phyloP scores from a whole-genome alignment of 2,113 vertebrate species.

The Datnioides undecimradiatus region DNA sequence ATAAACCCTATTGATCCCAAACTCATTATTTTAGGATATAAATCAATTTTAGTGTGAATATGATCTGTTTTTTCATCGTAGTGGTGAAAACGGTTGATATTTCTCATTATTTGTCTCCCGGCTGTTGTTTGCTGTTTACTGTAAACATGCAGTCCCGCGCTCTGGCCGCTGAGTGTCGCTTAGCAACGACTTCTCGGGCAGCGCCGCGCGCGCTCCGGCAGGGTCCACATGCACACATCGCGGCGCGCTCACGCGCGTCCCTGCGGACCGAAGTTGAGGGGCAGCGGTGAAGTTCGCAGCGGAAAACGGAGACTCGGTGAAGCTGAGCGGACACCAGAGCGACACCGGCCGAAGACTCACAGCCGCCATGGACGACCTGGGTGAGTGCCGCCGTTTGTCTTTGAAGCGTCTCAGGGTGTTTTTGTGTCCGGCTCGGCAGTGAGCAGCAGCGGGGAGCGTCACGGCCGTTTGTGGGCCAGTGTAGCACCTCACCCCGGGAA shows the following conservation, averaged over 20 bases:
- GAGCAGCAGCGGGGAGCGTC: constrained; percentile 53
- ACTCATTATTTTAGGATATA: no score
- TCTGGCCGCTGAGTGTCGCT: constrained; percentile 65
- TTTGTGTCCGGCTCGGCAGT: no score
- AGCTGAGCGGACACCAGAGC: background rate
- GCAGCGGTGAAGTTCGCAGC: constrained; percentile 63
- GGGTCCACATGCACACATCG: constrained; percentile 59
- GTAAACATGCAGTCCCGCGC: background rate
- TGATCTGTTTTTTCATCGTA: no score
- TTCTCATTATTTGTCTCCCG: no score
- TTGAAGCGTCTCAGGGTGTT: no score
- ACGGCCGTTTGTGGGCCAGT: constrained; percentile 24
- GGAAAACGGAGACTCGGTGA: constrained; percentile 43
- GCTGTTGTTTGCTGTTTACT: no score
- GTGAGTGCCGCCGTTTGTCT: constrained; percentile 68
- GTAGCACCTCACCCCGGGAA: background rate
- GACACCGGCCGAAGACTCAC: constrained; percentile 24
- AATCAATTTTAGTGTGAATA: no score
- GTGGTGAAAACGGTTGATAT: no score
- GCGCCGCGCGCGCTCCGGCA: constrained; percentile 51
- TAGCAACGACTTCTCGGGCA: no score
- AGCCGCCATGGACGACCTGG: constrained; percentile 83
- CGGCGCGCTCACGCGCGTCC: constrained; percentile 64
- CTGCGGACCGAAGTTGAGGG: constrained; percentile 53
- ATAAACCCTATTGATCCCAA: no score